Evolutionary conservation across 2,113 vertebrate genomes (phyloP).

Genomic region (Megaceryle torquata): DNA sequence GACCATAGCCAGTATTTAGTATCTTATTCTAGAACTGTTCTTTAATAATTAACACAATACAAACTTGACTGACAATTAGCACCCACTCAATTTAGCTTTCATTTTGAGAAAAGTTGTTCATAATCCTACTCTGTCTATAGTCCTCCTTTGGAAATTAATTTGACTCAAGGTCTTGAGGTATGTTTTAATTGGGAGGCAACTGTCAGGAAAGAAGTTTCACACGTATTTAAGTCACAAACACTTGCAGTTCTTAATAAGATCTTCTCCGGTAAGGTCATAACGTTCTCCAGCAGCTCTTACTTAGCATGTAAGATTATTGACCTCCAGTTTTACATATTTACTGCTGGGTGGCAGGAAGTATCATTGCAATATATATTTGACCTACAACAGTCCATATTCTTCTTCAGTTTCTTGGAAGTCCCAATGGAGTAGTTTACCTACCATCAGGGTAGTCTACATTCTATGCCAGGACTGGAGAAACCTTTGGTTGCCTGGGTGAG

Average conservation of each 20-base stretch:
- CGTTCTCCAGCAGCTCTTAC: neutral
- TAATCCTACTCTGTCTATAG: neutral
- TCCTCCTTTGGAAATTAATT: neutral
- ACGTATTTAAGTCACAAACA: neutral
- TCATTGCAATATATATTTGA: neutral
- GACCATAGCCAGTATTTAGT: neutral
- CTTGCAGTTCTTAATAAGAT: neutral
- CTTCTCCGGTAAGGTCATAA: neutral
- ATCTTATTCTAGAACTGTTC: neutral
- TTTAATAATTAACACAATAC: neutral
- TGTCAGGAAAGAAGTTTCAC: neutral
- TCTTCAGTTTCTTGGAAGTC: neutral
- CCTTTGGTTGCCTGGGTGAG: neutral
- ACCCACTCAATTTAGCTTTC: neutral
- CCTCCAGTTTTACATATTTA: neutral
- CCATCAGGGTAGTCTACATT: neutral
- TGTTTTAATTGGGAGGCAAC: neutral
- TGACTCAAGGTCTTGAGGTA: neutral
- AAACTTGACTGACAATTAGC: neutral
- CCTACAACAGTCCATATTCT: neutral
- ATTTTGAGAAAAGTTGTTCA: neutral
- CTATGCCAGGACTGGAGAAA: neutral
- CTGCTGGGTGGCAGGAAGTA: neutral
- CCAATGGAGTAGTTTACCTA: neutral
- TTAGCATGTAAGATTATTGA: neutral